Conservation (phyloP, 2,113 vertebrate genomes). For the Galemys pyrenaicus region DNA sequence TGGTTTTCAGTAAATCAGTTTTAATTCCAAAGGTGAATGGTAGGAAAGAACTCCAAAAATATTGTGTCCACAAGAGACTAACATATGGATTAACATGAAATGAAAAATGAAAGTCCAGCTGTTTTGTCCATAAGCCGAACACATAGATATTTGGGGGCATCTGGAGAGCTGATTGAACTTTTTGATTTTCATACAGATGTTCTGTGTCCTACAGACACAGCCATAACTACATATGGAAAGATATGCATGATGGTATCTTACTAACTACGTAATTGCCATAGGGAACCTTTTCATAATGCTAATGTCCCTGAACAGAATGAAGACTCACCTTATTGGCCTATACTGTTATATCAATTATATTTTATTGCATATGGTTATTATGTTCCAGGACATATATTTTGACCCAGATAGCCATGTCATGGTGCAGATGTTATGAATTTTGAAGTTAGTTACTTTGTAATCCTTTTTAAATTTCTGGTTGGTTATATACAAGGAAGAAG, state of each 20-base stretch:
- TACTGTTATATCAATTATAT: conserved; percentile 48
- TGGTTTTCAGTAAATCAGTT: background rate
- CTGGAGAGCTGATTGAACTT: conserved; percentile 58
- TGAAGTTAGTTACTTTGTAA: conserved; percentile 26
- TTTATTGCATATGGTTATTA: conserved; percentile 67
- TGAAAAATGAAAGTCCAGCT: conserved; percentile 56
- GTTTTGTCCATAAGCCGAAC: conserved; percentile 49
- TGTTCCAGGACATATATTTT: conserved; percentile 64
- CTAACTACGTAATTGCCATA: conserved; percentile 37
- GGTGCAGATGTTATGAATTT: conserved; percentile 16
- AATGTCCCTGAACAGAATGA: conserved; percentile 48
- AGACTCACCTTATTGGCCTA: conserved; percentile 48
- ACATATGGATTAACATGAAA: conserved; percentile 51
- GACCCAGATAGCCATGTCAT: conserved; percentile 45
- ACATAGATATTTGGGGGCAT: conserved; percentile 38
- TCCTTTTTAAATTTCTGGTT: background rate
- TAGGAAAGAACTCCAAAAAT: conserved; percentile 38
- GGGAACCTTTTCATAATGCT: conserved; percentile 55
- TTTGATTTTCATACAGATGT: conserved; percentile 63
- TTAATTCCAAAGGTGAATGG: conserved; percentile 11
- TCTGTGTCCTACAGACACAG: conserved; percentile 32
- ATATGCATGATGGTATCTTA: conserved; percentile 45
- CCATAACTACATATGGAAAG: conserved; percentile 33
- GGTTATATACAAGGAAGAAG: background rate
- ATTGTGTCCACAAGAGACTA: background rate